phyloP scores from a whole-genome alignment of 2,113 vertebrate genomes.

The Phyllostomus hastatus region DNA sequence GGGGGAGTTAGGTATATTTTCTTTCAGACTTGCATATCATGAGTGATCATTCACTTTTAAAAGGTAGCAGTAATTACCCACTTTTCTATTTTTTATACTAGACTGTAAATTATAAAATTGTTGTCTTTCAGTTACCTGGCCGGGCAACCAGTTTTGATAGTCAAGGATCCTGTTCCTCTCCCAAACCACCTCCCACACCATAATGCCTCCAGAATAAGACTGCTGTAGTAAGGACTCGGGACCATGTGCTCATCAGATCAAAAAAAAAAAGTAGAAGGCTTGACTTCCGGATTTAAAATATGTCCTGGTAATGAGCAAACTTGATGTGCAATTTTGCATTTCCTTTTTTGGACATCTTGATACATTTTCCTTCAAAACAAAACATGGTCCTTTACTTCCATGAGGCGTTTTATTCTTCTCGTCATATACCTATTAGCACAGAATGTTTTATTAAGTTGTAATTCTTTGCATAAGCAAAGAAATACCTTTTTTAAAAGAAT shows the following conservation, averaged over 20 bases:
- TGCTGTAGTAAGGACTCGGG: neutral
- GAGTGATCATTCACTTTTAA: neutral
- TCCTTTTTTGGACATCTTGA: slow-evolving; percentile 48
- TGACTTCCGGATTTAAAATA: slow-evolving; percentile 63
- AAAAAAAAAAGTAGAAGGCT: slow-evolving; percentile 51
- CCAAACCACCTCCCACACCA: slow-evolving; percentile 91
- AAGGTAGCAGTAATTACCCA: neutral
- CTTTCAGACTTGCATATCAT: neutral
- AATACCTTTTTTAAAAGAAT: neutral
- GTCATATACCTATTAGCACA: slow-evolving; percentile 20
- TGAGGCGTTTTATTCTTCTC: slow-evolving; percentile 47
- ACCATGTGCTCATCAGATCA: slow-evolving; percentile 36
- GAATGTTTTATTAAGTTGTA: slow-evolving; percentile 47
- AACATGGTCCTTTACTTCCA: slow-evolving; percentile 33
- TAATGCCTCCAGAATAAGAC: slow-evolving; percentile 69
- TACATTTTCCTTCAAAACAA: slow-evolving; percentile 61
- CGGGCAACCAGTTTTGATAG: slow-evolving; percentile 97
- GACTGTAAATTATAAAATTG: slow-evolving; percentile 49
- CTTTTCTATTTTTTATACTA: neutral
- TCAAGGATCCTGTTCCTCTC: slow-evolving; percentile 96
- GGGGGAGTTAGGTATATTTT: neutral
- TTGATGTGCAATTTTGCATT: slow-evolving; percentile 62
- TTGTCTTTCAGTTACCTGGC: slow-evolving; percentile 92
- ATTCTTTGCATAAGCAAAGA: slow-evolving; percentile 58
- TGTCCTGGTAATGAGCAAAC: slow-evolving; percentile 63